Evolutionary conservation across 2,888 invertebrate genomes (phyloP), one percentile per base, ranked within the genome.

Genomic region (Lumbricus terrestris): DNA sequence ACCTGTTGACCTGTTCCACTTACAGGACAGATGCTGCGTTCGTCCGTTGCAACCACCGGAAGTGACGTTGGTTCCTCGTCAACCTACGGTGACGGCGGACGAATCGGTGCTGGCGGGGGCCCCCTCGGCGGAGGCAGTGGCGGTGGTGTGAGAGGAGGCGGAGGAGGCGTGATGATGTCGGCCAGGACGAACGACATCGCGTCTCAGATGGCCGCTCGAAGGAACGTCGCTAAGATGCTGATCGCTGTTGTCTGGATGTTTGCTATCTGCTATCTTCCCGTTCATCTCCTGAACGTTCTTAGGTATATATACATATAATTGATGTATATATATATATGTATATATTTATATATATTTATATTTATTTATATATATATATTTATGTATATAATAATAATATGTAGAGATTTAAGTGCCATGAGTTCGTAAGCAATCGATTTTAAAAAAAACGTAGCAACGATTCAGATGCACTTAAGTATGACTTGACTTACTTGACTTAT

Each of bases 191-290:
- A 85, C 88, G 42, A 90, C 34, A 29, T 35, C 34, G 38, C 38
- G 20, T n/a, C 85, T 33, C 92, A 92, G 88, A 88, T 92, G n/a
- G 82, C 83, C 29, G 89, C 93, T 20, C 92, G 98, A 89, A 95
- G 96, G 91, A 97, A 97, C 94, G 98, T 98, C 0, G 98, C 98
- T 34, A 98, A 98, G 95, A 98, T 98, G 98, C 95, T 98, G 88
- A 97, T 98, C 0, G 97, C 97, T 0, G 98, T 98, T 0, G 98
- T 98, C 33, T 95, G 97, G 92, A 97, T 98, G 96, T 98, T 98
- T 93, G 98, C 97, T 0, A 96, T 98, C 90, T 98, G 98, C 95
- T 98, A 97, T 95, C 96, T 98, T 93, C 98, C 98, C 0, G 97
- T 98, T 0, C 97, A 98, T 95, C 95, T 97, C 16, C 96, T 98